Evolutionary conservation across 2,797 vertebrate genomes (phyloP), one percentile per base, ranked within the genome.

Genomic region (Gambusia yucatana): DNA sequence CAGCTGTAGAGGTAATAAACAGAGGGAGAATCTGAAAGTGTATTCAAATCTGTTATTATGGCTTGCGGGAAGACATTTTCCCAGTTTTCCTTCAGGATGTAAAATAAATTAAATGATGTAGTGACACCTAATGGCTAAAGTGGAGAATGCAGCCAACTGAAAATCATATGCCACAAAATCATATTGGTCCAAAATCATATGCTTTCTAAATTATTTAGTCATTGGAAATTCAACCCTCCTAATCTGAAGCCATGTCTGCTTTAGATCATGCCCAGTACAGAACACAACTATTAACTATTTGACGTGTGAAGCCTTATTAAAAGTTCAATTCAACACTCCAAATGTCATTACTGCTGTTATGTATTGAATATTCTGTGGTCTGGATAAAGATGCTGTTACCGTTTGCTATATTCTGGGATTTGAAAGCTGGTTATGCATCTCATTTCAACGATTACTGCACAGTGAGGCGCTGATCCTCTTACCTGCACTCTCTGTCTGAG

Each of bases 401-500:
- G 3, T 67, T 41, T 25, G 4, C 20, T 22, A 41, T 41, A 36
- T 36, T 17, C 8, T 20, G 17, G 20, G 36, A 41, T 41, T 4
- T 41, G 36, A 67, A 41, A 41, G 22, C 14, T 22, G 36, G 4
- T 41, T 3, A 41, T 22, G 39, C 36, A 11, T 67, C 22, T 39
- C 3, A 22, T 67, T 25, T 41, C 9, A 20, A 25, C 36, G 4
- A 39, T 67, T 67, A 25, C 73, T 28, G 52, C 16, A 3, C 2
- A 10, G 7, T 1, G n/a, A 11, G 16, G 72, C 36, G 22, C 28
- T 9, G 36, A 22, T 3, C 25, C 7, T 50, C 86, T 93, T 93
- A 99, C 98, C 98, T 98, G 96, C 97, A 98, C 84, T 98, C 98
- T 0, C 96, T 97, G 82, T 97, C 94, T 0, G 97, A 96, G 1